These are phyloP conservation scores for Huso huso DNA, from an alignment of 2,797 vertebrate species.

Conservation along the genomic window DNA sequence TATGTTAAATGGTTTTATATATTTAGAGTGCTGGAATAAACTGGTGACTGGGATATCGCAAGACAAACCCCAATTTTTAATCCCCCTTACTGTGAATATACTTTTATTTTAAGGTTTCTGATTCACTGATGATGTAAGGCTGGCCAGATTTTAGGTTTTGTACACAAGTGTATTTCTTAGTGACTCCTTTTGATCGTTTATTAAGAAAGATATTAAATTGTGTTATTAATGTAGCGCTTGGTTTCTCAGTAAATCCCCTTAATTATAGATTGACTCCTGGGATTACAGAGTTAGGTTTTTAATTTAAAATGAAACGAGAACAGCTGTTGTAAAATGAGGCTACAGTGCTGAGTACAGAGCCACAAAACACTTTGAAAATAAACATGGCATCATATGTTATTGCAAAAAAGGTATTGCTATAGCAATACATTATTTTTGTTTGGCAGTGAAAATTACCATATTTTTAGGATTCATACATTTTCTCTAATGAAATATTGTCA, in stretches of 20 bases:
- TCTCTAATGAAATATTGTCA: too few species aligned
- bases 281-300: constrained; percentile 86
- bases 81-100: too few species aligned
- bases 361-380: constrained; percentile 47
- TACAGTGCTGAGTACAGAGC: constrained; percentile 48
- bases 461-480: too few species aligned
- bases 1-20: too few species aligned
- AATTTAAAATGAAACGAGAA: constrained; percentile 86
- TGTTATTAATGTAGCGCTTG: constrained; percentile 84
- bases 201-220: constrained; percentile 87
- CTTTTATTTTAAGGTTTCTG: too few species aligned
- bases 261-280: constrained; percentile 86
- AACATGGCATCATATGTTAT: constrained; percentile 10
- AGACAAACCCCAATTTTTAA: too few species aligned
- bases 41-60: too few species aligned
- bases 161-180: constrained; percentile 59
- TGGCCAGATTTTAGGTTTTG: constrained; percentile 18
- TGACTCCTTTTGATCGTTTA: constrained; percentile 64
- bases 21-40: too few species aligned
- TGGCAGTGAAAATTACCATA: too few species aligned
- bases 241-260: constrained; percentile 83
- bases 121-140: constrained; percentile 2
- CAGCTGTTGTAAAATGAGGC: constrained; percentile 76
- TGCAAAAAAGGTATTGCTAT: too few species aligned
- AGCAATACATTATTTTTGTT: too few species aligned